A percentile compares a stretch with the other conserved stretches of the same genome.
These are phyloP conservation scores for Scopus umbretta DNA, from an alignment of 2,113 vertebrate genomes.

Conservation along the genomic window DNA sequence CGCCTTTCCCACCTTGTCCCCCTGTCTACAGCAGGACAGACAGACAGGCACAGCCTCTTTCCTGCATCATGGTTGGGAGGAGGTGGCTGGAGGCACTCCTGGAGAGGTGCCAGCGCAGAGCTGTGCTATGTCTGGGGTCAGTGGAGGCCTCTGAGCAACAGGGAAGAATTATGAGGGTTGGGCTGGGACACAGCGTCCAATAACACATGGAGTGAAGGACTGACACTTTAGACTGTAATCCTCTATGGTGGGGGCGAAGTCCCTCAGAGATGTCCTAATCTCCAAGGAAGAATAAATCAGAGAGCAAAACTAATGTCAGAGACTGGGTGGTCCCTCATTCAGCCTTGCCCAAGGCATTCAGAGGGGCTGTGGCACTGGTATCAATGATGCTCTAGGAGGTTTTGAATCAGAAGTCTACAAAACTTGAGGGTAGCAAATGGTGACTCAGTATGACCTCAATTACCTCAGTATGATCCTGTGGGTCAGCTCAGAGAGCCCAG, in stretches of 20 bases:
- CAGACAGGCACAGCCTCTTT: background rate
- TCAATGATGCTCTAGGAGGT: background rate
- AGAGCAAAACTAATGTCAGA: background rate
- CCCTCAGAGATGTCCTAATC: background rate
- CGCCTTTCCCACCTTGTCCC: background rate
- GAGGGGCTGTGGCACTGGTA: background rate
- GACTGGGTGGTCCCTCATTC: background rate
- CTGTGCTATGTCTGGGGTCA: background rate
- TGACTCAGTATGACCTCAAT: background rate
- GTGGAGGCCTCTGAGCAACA: background rate
- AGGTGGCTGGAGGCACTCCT: background rate
- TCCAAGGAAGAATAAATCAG: background rate
- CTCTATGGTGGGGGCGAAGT: background rate
- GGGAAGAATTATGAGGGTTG: background rate
- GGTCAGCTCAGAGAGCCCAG: background rate
- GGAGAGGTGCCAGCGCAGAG: background rate
- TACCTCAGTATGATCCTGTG: background rate
- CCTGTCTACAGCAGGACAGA: background rate
- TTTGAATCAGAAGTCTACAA: background rate
- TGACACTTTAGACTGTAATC: background rate
- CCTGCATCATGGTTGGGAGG: background rate
- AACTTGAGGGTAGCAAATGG: background rate
- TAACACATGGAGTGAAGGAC: background rate
- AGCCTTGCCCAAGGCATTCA: background rate
- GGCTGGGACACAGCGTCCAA: background rate